phyloP scores from a whole-genome alignment of 1,140 invertebrate genomes.

The Armadillidium nasatum region DNA sequence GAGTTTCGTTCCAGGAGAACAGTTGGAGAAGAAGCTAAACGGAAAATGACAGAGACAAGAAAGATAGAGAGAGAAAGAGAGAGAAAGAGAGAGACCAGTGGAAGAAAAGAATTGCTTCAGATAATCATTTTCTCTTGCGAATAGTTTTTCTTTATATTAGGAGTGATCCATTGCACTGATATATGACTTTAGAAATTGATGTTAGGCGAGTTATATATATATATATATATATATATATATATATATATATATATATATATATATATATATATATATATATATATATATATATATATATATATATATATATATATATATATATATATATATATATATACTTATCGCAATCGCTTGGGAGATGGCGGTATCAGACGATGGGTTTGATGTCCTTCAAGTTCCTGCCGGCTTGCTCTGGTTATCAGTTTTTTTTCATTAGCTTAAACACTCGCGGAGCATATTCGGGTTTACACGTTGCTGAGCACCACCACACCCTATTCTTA shows the following conservation, averaged over 20 bases:
- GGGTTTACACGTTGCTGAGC: too few relatives aligned
- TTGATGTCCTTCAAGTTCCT: too few relatives aligned
- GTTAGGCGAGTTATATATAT: constrained; percentile 18
- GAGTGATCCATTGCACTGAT: not conserved
- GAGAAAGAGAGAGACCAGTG: not conserved
- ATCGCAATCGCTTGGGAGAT: too few relatives aligned
- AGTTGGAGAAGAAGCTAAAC: not conserved
- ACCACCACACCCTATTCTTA: too few relatives aligned
- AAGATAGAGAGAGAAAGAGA: not conserved
- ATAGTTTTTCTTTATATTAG: constrained; percentile 6
- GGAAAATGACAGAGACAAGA: constrained; percentile 1
- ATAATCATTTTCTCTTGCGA: constrained; percentile 10
- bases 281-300: too few relatives aligned
- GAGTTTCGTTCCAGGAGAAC: not conserved
- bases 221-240: constrained; percentile 24
- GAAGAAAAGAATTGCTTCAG: not conserved
- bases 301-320: too few relatives aligned
- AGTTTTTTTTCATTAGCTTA: too few relatives aligned
- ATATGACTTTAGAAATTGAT: not conserved
- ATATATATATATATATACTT: too few relatives aligned
- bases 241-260: not conserved
- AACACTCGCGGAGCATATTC: too few relatives aligned
- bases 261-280: constrained; percentile 20
- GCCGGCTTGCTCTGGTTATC: too few relatives aligned
- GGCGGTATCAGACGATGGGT: too few relatives aligned